Base-by-base conservation (phyloP, 2,113 vertebrate genomes). In the Muntiacus reevesi region DNA sequence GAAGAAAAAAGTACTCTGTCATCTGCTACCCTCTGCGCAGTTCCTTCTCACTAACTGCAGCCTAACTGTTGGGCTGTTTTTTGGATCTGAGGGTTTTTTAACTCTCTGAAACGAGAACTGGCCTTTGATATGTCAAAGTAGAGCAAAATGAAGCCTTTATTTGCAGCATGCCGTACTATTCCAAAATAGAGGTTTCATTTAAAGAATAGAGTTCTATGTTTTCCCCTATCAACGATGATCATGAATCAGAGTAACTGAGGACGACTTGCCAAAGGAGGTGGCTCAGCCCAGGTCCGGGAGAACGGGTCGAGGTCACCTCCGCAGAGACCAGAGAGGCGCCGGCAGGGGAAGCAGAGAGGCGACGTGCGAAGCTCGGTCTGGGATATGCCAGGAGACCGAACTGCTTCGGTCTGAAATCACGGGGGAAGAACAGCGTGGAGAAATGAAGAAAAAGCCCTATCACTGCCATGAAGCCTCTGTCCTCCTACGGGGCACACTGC, bases 101-200 rank as follows among this genome's bases (percentile, higher is more conserved):
- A 85, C 40, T 94, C 95, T 96, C 59, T 97, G 55, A 88, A 59
- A 82, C 62, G 33, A 93, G n/a, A 87, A 92, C 3, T 45, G 50
- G 64, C 43, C 84, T 94, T 54, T 55, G 28, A 36, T 23, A 55
- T 7, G n/a, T 7, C 6, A 16, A 60, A 89, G 28, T 16, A 33
- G 6, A 92, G 45, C 23, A 85, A 87, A 96, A 79, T 30, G n/a
- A 84, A 96, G 47, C 14, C 16, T 94, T 93, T n/a, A 33, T 91
- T 82, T 67, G 64, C 14, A 92, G 47, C 14, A 50, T 27, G 30
- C 1, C 36, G 71, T 19, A n/a, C 27, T 64, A 27, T 16, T 28
- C 60, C 15, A 47, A 91, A 93, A 79, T 12, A 40, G 12, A 19
- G 23, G 57, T 81, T 87, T 89, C 45, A 21, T 83, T 78, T 92